These are phyloP conservation scores for Andrena cerasifolii DNA, from an alignment of 1,140 invertebrate genomes.

Conservation along the genomic window DNA sequence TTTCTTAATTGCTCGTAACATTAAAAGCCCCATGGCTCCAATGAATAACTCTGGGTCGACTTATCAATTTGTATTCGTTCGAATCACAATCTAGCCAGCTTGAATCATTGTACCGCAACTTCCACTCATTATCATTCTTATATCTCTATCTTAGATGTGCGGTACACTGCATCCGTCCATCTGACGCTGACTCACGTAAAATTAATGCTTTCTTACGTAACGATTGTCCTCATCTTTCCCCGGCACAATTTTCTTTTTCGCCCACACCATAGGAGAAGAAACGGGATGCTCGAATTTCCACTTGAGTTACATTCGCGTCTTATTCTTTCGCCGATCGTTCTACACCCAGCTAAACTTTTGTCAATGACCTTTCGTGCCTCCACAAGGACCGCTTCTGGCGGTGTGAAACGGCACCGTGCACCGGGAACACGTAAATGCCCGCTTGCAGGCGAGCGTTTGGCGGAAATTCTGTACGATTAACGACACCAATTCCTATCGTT, in stretches of 20 bases:
- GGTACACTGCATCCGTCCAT: conserved; percentile 3
- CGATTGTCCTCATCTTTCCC: conserved; percentile 23
- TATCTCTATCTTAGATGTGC: conserved; percentile 1
- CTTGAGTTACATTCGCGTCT: no score
- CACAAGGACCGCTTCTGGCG: not conserved
- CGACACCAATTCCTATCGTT: not conserved
- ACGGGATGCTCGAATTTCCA: no score
- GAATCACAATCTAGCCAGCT: not conserved
- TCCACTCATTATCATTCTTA: conserved; percentile 22
- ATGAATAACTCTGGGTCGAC: not conserved
- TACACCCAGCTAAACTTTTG: not conserved
- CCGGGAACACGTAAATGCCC: no score
- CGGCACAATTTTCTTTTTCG: not conserved
- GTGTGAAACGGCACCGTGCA: not conserved
- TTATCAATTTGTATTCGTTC: not conserved
- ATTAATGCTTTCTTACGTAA: conserved; percentile 46
- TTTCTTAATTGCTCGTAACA: not conserved
- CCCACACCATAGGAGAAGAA: not conserved
- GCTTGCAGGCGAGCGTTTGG: not conserved
- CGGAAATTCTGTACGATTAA: not conserved
- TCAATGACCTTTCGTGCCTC: not conserved
- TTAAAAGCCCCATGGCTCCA: not conserved
- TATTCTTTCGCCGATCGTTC: no score
- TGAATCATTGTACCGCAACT: not conserved
- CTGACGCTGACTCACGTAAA: conserved; percentile 37